A percentile compares a stretch with the other conserved stretches of the same genome.
phyloP scores from a whole-genome alignment of 2,888 invertebrate species.

The Andrena dorsata region DNA sequence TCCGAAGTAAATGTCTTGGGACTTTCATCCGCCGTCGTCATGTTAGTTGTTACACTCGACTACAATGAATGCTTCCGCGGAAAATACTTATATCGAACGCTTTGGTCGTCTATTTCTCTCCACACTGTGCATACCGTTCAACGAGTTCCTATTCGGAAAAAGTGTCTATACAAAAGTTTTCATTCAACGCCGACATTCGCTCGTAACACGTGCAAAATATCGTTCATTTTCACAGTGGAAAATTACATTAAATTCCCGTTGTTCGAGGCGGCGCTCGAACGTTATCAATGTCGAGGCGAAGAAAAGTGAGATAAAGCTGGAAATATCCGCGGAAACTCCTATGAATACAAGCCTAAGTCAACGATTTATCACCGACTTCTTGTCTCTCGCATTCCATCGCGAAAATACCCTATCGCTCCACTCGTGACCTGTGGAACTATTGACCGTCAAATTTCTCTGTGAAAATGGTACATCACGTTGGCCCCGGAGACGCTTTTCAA shows the following conservation, averaged over 20 bases:
- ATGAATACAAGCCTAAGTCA: constrained; percentile 66
- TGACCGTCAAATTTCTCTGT: constrained; percentile 31
- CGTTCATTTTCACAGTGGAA: neutral
- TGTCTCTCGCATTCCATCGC: constrained; percentile 53
- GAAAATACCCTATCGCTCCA: constrained; percentile 41
- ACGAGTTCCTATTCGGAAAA: neutral
- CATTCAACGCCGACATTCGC: neutral
- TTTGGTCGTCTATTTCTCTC: neutral
- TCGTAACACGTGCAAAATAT: neutral
- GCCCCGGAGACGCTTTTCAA: constrained; percentile 24
- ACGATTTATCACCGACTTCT: constrained; percentile 69
- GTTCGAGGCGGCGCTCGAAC: constrained; percentile 23
- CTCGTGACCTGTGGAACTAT: constrained; percentile 46
- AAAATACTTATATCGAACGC: too few species aligned
- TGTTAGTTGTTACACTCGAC: neutral
- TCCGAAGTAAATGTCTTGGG: neutral
- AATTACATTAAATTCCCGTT: constrained; percentile 51
- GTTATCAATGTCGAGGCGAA: constrained; percentile 51
- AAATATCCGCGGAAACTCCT: constrained; percentile 46
- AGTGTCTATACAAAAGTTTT: neutral
- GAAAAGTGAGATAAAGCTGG: constrained; percentile 43
- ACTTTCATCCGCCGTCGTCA: neutral
- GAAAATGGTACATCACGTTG: constrained; percentile 27
- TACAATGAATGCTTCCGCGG: too few species aligned
- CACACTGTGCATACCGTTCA: neutral